These are phyloP conservation scores for Synergus gifuensis DNA, from an alignment of 2,888 invertebrate species.

Conservation along the genomic window DNA sequence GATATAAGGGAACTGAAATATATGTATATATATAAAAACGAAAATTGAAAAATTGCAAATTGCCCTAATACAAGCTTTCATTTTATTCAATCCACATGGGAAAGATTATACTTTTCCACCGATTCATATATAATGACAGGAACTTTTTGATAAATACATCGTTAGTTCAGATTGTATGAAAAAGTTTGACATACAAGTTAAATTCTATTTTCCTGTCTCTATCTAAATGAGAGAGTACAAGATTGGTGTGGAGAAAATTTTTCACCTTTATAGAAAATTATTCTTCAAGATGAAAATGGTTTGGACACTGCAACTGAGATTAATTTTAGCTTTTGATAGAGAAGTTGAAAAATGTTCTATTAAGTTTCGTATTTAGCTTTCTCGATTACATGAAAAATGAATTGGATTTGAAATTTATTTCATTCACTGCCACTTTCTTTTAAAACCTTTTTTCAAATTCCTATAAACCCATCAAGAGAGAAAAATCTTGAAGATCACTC, in stretches of 20 bases:
- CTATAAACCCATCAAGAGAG: not conserved
- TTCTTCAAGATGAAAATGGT: not conserved
- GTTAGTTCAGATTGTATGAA: conserved; percentile 14
- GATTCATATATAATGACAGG: not conserved
- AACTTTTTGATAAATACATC: conserved; percentile 29
- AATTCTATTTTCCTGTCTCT: not conserved
- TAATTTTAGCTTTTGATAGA: not conserved
- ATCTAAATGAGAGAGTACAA: not conserved
- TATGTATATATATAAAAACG: not conserved
- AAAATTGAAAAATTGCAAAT: conserved; percentile 30
- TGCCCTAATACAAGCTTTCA: not conserved
- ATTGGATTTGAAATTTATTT: too few species aligned
- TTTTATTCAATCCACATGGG: not conserved
- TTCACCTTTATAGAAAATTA: not conserved
- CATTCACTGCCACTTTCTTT: not conserved
- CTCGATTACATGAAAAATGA: too few species aligned
- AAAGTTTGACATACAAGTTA: not conserved
- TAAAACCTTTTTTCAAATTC: not conserved
- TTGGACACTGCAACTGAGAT: not conserved
- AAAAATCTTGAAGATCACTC: not conserved
- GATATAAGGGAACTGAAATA: not conserved
- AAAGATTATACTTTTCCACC: not conserved
- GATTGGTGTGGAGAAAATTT: not conserved
- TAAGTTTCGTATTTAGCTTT: too few species aligned
- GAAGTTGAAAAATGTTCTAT: not conserved